Conservation (phyloP, 2,888 invertebrate genomes). For the Spisula subtruncata region DNA sequence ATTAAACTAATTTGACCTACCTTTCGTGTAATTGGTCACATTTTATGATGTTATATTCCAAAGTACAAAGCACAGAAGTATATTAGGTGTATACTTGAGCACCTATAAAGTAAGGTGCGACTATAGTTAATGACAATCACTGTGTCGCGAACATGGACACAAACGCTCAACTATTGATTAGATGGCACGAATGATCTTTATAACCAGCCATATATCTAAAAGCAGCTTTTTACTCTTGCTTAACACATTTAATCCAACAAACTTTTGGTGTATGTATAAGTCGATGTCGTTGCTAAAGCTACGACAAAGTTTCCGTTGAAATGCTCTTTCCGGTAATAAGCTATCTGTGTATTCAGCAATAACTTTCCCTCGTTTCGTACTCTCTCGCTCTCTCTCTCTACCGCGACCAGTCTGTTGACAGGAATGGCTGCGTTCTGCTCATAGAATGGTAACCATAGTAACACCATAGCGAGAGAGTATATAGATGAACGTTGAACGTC, state of each 20-base stretch:
- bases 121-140: background rate
- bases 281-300: background rate
- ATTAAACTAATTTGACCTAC: background rate
- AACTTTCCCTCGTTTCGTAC: background rate
- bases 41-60: background rate
- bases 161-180: background rate
- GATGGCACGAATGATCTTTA: background rate
- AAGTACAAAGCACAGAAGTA: background rate
- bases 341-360: background rate
- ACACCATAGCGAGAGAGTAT: conserved; percentile 29
- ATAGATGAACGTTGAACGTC: conserved; percentile 11
- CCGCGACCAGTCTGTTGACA: conserved; percentile 21
- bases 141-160: background rate
- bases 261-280: background rate
- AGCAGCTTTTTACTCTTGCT: background rate
- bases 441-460: background rate
- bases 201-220: no score
- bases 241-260: conserved; percentile 4
- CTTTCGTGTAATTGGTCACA: background rate
- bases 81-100: background rate
- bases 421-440: conserved; percentile 17
- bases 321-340: background rate
- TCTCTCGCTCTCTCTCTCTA: background rate
- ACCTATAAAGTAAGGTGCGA: conserved; percentile 1
- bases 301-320: background rate